phyloP scores from a whole-genome alignment of 2,797 vertebrate species.

The Hemibagrus guttatus region DNA sequence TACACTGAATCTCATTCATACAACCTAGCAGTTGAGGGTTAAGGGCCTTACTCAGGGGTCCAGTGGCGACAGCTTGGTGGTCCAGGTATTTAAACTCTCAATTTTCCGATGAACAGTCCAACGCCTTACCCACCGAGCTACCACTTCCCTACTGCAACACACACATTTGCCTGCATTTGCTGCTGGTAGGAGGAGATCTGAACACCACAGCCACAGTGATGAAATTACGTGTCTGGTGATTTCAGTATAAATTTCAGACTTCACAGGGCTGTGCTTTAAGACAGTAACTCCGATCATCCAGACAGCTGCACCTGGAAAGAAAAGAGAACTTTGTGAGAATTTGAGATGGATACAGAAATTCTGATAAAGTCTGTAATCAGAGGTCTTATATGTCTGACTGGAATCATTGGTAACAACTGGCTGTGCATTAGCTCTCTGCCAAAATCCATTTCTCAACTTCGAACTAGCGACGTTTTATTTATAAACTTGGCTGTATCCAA shows the following conservation, averaged over 20 bases:
- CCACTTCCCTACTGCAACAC: background rate
- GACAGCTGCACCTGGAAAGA: background rate
- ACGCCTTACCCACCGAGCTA: too few species aligned
- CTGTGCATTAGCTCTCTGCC: constrained; percentile 71
- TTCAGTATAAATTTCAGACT: constrained; percentile 16
- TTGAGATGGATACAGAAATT: background rate
- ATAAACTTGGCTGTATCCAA: constrained; percentile 78
- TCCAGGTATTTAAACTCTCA: too few species aligned
- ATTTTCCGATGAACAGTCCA: too few species aligned
- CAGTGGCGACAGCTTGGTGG: too few species aligned
- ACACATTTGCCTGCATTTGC: constrained; percentile 12
- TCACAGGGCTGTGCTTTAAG: constrained; percentile 25
- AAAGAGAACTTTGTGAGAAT: background rate
- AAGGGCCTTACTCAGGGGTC: too few species aligned
- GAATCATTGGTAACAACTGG: constrained; percentile 77
- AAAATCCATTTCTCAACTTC: constrained; percentile 45
- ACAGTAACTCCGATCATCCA: constrained; percentile 26
- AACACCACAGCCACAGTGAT: background rate
- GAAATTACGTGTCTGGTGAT: background rate
- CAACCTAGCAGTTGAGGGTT: too few species aligned
- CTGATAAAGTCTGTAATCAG: background rate
- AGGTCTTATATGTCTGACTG: constrained; percentile 41
- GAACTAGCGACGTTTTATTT: constrained; percentile 72
- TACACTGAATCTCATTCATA: too few species aligned
- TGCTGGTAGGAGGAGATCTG: constrained; percentile 1